These are phyloP conservation scores for Cyprinella venusta DNA, from an alignment of 2,797 vertebrate species.

Conservation along the genomic window DNA sequence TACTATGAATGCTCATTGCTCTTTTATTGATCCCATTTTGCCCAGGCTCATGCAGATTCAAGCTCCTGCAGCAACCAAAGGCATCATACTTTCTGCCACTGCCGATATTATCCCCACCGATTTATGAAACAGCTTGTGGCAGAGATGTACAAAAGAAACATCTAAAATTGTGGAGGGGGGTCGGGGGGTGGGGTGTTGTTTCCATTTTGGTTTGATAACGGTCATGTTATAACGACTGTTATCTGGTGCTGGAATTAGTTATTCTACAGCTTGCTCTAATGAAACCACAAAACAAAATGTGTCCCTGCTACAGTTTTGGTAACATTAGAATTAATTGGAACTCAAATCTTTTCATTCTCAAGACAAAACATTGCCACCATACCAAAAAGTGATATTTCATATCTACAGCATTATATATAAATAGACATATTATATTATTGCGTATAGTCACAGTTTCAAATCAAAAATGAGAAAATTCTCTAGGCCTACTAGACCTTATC, in stretches of 20 bases:
- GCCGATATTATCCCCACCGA: not conserved
- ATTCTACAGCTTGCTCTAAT: not conserved
- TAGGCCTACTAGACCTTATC: not conserved
- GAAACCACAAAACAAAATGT: not conserved
- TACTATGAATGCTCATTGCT: constrained; percentile 49
- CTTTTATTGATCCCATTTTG: constrained; percentile 50
- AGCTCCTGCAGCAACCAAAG: constrained; percentile 2
- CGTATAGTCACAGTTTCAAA: too few species aligned
- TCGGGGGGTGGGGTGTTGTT: not conserved
- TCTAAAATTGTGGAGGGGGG: not conserved
- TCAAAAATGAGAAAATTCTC: too few species aligned
- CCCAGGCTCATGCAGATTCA: constrained; percentile 43
- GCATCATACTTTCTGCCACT: not conserved
- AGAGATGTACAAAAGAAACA: not conserved
- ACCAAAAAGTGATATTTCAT: too few species aligned
- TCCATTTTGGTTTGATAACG: not conserved
- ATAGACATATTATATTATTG: not conserved
- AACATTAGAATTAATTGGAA: too few species aligned
- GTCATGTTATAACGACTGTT: not conserved
- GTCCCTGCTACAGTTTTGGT: not conserved
- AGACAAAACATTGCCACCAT: too few species aligned
- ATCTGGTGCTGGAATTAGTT: not conserved
- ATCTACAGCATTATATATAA: too few species aligned
- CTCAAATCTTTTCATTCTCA: too few species aligned
- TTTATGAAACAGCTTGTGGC: constrained; percentile 14